These are phyloP conservation scores for Drosophila subquinaria DNA, from an alignment of 2,888 invertebrate genomes.

Conservation along the genomic window DNA sequence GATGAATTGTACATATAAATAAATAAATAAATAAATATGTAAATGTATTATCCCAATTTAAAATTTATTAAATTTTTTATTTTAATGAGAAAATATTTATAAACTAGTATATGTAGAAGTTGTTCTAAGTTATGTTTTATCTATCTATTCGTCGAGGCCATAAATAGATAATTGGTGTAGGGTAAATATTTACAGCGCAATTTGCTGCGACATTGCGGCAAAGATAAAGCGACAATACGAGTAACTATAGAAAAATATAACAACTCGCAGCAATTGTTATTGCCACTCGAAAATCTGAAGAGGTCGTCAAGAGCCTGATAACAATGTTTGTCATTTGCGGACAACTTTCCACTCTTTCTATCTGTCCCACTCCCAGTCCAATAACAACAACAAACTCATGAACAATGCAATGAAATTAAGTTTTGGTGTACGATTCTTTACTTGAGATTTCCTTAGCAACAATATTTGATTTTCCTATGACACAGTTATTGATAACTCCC, in stretches of 20 bases:
- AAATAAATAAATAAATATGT: too few relatives aligned
- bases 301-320: conserved; percentile 51
- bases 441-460: conserved; percentile 37
- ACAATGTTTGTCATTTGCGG: conserved; percentile 65
- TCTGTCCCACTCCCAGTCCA: background rate
- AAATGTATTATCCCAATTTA: too few relatives aligned
- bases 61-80: too few relatives aligned
- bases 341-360: conserved; percentile 21
- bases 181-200: conserved; percentile 63
- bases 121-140: background rate
- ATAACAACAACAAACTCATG: conserved; percentile 1
- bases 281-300: conserved; percentile 15
- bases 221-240: conserved; percentile 49
- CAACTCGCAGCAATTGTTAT: conserved; percentile 6
- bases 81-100: background rate
- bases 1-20: too few relatives aligned
- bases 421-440: conserved; percentile 56
- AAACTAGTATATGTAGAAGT: background rate
- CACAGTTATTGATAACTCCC: conserved; percentile 46
- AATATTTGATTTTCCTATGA: conserved; percentile 47
- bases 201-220: conserved; percentile 66
- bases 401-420: conserved; percentile 66
- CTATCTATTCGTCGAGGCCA: conserved; percentile 16
- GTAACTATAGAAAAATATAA: conserved; percentile 10
- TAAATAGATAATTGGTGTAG: conserved; percentile 57